Conservation (phyloP, 2,888 invertebrate genomes). For the Achlya flavicornis region DNA sequence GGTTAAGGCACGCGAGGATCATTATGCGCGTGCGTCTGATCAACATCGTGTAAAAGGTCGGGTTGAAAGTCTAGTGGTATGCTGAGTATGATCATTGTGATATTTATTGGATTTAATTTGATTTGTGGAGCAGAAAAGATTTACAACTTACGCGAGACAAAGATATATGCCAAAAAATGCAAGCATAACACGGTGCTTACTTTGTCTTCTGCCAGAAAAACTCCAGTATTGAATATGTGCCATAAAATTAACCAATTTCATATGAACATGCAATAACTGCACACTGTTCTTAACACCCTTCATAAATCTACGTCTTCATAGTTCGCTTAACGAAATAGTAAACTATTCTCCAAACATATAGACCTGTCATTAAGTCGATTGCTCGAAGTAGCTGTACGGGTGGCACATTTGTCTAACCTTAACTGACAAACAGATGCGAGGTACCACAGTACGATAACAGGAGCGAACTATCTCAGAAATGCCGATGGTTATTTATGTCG, state of each 20-base stretch:
- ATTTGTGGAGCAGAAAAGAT: neutral
- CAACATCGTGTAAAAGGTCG: conserved; percentile 28
- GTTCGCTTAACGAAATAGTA: conserved; percentile 13
- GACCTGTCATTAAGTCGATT: conserved; percentile 50
- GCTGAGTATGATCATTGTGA: neutral
- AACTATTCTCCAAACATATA: conserved; percentile 40
- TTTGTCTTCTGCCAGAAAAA: neutral
- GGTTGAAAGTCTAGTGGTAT: conserved; percentile 4
- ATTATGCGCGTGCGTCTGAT: conserved; percentile 47
- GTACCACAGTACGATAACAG: conserved; percentile 68
- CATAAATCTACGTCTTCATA: neutral
- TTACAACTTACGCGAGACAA: neutral
- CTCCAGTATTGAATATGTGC: neutral
- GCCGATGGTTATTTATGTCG: conserved; percentile 78
- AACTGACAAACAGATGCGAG: conserved; percentile 79
- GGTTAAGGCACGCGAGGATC: conserved; percentile 69
- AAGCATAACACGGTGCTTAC: too few species aligned
- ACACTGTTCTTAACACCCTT: neutral
- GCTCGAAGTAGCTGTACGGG: conserved; percentile 65
- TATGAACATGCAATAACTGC: neutral
- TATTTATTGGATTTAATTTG: neutral
- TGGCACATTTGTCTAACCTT: conserved; percentile 68
- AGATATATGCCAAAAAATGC: too few species aligned
- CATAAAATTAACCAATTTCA: neutral
- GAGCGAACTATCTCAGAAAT: conserved; percentile 71